Conservation (phyloP, 2,888 invertebrate genomes). For the Poecilus cupreus region DNA sequence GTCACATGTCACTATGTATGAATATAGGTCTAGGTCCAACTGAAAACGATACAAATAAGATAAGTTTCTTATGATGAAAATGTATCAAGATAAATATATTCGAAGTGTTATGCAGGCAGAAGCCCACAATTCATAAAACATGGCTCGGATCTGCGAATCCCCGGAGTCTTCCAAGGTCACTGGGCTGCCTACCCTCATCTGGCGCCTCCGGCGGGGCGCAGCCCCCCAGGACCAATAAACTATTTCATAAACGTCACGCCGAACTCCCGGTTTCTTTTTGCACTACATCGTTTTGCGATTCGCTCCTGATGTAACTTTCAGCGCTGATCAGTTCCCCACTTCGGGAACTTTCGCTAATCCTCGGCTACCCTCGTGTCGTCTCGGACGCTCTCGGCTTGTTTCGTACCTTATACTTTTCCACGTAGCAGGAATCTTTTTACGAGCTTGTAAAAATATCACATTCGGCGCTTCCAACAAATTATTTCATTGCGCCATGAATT, state of each 20-base stretch:
- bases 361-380: neutral
- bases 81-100: conserved; percentile 7
- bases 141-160: conserved; percentile 1
- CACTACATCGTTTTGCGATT: conserved; percentile 58
- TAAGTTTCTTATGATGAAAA: conserved; percentile 1
- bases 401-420: conserved; percentile 18
- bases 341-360: neutral
- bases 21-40: too few relatives aligned
- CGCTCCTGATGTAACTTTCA: conserved; percentile 49
- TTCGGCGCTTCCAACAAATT: conserved; percentile 33
- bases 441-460: conserved; percentile 50
- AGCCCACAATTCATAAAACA: conserved; percentile 43
- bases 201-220: conserved; percentile 2
- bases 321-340: conserved; percentile 42
- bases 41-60: neutral
- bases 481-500: conserved; percentile 45
- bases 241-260: conserved; percentile 57
- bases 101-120: conserved; percentile 7
- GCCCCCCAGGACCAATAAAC: conserved; percentile 56
- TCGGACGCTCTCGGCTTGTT: neutral
- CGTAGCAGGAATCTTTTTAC: conserved; percentile 38
- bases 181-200: conserved; percentile 21
- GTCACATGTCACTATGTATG: too few relatives aligned
- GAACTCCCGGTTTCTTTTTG: conserved; percentile 48
- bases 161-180: conserved; percentile 19